Percentiles rank a stretch among this genome's conserved stretches.
Evolutionary conservation across 2,113 vertebrate species (phyloP).

Genomic region (Onychostruthus taczanowskii): DNA sequence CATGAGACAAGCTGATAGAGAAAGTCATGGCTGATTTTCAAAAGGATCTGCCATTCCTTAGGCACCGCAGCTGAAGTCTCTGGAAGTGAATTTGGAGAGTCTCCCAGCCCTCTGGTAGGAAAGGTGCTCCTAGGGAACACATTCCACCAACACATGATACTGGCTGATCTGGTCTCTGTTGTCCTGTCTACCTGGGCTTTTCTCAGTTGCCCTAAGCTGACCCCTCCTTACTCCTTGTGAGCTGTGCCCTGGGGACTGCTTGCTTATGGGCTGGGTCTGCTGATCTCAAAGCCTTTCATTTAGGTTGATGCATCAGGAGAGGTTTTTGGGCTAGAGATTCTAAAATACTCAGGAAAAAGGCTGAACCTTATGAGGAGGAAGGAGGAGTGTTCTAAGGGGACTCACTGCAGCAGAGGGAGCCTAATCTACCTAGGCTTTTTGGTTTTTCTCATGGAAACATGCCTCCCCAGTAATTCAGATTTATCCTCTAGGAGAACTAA

Average conservation of each 20-base stretch:
- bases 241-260: not conserved
- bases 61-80: accelerated
- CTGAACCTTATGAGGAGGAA: not conserved
- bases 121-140: not conserved
- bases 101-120: not conserved
- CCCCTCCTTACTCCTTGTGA: not conserved
- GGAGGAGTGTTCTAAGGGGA: not conserved
- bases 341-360: not conserved
- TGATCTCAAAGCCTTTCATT: not conserved
- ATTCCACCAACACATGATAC: accelerated
- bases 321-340: not conserved
- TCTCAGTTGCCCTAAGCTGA: not conserved
- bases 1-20: not conserved
- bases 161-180: not conserved
- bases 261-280: not conserved
- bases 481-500: not conserved
- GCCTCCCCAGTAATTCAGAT: not conserved
- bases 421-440: not conserved
- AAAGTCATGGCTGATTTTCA: not conserved
- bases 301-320: not conserved
- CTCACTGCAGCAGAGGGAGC: not conserved
- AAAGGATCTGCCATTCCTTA: accelerated
- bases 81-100: not conserved
- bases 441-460: not conserved
- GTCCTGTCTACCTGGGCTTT: not conserved